phyloP scores from a whole-genome alignment of 2,797 vertebrate genomes.

The Perodicticus potto region DNA sequence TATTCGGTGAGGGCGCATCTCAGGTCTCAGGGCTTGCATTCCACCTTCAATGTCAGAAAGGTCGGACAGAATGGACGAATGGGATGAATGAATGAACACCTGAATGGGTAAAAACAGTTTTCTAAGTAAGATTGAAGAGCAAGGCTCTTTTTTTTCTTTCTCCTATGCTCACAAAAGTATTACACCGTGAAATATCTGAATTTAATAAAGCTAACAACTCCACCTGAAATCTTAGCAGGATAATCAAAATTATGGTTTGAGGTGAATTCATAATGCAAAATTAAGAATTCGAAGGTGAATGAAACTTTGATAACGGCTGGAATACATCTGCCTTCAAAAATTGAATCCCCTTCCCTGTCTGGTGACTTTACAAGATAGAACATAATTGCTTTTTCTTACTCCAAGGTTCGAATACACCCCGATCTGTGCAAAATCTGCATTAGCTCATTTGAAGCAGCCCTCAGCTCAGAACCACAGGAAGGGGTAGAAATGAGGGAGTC shows the following conservation, averaged over 20 bases:
- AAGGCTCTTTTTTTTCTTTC: background rate
- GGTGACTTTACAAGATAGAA: background rate
- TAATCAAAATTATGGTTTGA: constrained; percentile 50
- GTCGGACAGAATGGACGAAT: background rate
- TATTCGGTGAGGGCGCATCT: fast-evolving
- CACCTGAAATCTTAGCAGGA: constrained; percentile 19
- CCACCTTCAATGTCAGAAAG: background rate
- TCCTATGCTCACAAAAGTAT: background rate
- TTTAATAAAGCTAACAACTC: constrained; percentile 27
- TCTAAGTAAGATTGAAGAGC: constrained; percentile 34
- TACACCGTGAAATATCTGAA: constrained; percentile 9
- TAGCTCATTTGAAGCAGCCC: background rate
- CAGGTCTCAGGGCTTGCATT: background rate
- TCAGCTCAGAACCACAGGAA: background rate
- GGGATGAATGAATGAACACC: background rate
- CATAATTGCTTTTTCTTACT: background rate
- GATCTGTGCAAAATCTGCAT: background rate
- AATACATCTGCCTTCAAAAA: background rate
- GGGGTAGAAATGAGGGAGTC: background rate
- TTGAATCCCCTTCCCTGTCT: background rate
- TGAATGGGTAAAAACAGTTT: background rate
- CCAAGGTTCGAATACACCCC: background rate
- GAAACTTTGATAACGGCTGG: background rate
- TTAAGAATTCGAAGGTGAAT: constrained; percentile 45
- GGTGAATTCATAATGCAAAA: background rate